Conservation (phyloP, 2,888 invertebrate genomes). For the Sesia apiformis region DNA sequence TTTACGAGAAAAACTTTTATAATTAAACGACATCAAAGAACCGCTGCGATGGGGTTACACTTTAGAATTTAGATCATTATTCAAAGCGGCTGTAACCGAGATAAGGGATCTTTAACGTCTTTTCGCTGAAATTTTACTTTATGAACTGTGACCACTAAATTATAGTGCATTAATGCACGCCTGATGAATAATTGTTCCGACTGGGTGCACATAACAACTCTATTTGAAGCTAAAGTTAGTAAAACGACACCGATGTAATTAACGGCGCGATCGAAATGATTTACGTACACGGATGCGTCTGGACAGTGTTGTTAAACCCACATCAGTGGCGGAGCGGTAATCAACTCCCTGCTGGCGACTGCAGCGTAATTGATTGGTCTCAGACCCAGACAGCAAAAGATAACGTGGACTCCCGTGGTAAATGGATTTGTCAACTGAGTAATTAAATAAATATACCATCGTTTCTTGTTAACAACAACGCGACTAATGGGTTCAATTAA, state of each 20-base stretch:
- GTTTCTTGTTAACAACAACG: conserved; percentile 28
- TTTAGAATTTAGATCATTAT: conserved; percentile 65
- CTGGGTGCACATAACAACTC: too few species aligned
- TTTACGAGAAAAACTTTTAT: conserved; percentile 50
- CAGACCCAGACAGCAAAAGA: conserved; percentile 64
- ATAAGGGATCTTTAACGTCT: conserved; percentile 62
- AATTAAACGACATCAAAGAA: conserved; percentile 72
- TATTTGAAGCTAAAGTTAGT: too few species aligned
- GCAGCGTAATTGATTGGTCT: conserved; percentile 62
- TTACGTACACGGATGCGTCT: conserved; percentile 19
- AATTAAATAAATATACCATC: conserved; percentile 65
- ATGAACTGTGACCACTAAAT: conserved; percentile 51
- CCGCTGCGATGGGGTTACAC: conserved; percentile 64
- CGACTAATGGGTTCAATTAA: conserved; percentile 1
- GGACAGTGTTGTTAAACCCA: conserved; percentile 28
- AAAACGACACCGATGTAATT: background rate
- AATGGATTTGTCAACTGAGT: conserved; percentile 69
- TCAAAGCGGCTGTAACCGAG: conserved; percentile 63
- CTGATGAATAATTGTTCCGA: too few species aligned
- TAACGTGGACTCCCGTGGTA: conserved; percentile 49
- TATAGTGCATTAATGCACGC: conserved; percentile 16
- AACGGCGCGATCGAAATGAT: conserved; percentile 1
- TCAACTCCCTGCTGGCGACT: conserved; percentile 50
- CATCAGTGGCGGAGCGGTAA: conserved; percentile 40
- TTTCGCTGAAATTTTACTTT: conserved; percentile 58